phyloP scores from a whole-genome alignment of 1,140 invertebrate species.

The Drosophila melanogaster region Release_6_plus_ISO1_MT NT_037436.4:5391001-5391500 shows the following conservation, averaged over 20 bases:
- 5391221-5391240: constrained; percentile 27
- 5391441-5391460: constrained; percentile 47
- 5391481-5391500: constrained; percentile 34
- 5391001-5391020: constrained; percentile 10
- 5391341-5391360: constrained; percentile 63
- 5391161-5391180: constrained; percentile 28
- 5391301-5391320: constrained; percentile 29
- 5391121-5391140: background rate
- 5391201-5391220: constrained; percentile 1
- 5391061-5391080: constrained; percentile 39
- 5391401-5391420: constrained; percentile 14
- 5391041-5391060: constrained; percentile 19
- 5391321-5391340: constrained; percentile 67
- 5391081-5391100: constrained; percentile 32
- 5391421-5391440: constrained; percentile 38
- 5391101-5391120: constrained; percentile 28
- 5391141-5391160: constrained; percentile 23
- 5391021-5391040: constrained; percentile 49
- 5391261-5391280: constrained; percentile 63
- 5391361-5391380: constrained; percentile 57
- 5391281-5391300: constrained; percentile 27
- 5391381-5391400: background rate
- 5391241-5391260: constrained; percentile 10
- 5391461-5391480: constrained; percentile 56
- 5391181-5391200: background rate